These are phyloP conservation scores for Homarus americanus DNA, from an alignment of 1,140 invertebrate species.

Conservation along the genomic window DNA sequence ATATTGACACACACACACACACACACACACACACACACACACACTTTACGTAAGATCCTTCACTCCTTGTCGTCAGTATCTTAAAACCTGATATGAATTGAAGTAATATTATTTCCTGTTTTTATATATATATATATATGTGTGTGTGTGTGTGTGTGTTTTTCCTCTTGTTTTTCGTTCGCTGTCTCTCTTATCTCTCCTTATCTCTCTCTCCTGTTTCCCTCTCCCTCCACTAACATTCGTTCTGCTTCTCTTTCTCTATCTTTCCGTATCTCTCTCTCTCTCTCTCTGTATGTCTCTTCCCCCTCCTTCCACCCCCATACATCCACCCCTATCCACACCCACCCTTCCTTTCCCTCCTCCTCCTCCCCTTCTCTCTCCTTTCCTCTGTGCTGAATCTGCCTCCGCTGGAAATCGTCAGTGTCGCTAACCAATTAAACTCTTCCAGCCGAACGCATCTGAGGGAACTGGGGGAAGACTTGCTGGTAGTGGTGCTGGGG, in stretches of 20 bases:
- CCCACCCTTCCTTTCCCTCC: background rate
- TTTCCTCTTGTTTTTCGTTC: no score
- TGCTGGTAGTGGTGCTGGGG: no score
- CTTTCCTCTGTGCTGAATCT: background rate
- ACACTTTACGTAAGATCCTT: no score
- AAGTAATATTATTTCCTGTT: no score
- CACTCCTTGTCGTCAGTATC: no score
- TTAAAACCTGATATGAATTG: no score
- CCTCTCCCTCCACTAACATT: background rate
- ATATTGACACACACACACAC: no score
- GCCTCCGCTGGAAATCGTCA: background rate
- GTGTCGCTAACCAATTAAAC: conserved; percentile 62
- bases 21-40: no score
- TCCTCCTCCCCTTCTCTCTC: background rate
- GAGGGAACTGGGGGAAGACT: no score
- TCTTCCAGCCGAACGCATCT: conserved; percentile 36
- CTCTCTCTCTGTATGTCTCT: background rate
- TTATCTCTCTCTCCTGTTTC: background rate
- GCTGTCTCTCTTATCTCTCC: no score
- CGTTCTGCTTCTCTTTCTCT: background rate
- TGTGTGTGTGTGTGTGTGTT: no score
- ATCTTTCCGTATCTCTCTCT: background rate
- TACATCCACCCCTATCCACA: background rate
- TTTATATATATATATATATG: no score
- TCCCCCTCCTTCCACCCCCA: background rate